These are phyloP conservation scores for Gallinago stenura DNA, from an alignment of 2,797 vertebrate species.

Conservation along the genomic window DNA sequence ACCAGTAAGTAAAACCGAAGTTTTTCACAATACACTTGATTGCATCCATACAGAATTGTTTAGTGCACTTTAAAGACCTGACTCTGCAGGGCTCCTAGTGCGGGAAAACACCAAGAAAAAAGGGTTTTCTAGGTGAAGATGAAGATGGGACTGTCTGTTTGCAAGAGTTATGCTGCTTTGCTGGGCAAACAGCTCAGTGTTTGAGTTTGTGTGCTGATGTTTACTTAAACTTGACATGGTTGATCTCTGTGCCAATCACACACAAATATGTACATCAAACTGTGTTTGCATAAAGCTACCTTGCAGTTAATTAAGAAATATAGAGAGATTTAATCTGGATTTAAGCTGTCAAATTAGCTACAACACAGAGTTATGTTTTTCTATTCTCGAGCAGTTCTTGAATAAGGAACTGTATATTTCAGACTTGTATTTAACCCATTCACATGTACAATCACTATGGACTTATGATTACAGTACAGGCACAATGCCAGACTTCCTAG, in stretches of 20 bases:
- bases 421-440: not conserved
- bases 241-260: conserved; percentile 54
- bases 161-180: conserved; percentile 30
- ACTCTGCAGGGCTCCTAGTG: not conserved
- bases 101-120: not conserved
- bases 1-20: not conserved
- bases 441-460: not conserved
- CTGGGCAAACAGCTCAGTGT: conserved; percentile 51
- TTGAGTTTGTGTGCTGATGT: not conserved
- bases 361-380: not conserved
- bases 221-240: conserved; percentile 38
- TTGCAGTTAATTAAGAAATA: conserved; percentile 37
- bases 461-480: not conserved
- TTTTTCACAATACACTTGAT: conserved; percentile 15
- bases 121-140: not conserved
- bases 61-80: not conserved
- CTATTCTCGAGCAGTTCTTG: not conserved
- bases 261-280: conserved; percentile 21
- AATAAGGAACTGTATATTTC: not conserved
- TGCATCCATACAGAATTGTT: conserved; percentile 12
- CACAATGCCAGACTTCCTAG: not conserved
- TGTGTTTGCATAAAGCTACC: conserved; percentile 22
- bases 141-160: conserved; percentile 48
- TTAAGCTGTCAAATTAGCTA: not conserved
- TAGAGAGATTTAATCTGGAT: conserved; percentile 6